phyloP scores from a whole-genome alignment of 2,113 vertebrate species.

The Eurypyga helias region DNA sequence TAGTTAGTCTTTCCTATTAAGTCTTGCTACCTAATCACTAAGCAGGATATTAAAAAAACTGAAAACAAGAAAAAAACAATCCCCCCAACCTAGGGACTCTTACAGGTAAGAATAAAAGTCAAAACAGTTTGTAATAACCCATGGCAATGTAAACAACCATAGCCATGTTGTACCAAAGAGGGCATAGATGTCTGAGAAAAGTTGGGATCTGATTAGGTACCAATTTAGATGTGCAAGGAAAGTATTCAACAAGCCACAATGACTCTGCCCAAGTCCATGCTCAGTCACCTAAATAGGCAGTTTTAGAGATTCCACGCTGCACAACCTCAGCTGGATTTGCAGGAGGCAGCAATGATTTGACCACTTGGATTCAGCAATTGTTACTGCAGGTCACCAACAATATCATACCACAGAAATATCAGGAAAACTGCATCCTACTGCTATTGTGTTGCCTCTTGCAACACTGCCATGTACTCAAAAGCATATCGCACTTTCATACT shows the following conservation, averaged over 20 bases:
- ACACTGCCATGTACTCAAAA: neutral
- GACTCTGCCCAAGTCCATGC: neutral
- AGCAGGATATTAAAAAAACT: neutral
- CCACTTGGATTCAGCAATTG: neutral
- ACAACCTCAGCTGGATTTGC: neutral
- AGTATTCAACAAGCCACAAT: neutral
- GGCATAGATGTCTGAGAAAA: neutral
- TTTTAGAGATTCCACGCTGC: neutral
- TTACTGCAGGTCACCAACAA: neutral
- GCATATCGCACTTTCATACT: neutral
- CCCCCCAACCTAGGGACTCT: neutral
- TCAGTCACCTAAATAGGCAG: neutral
- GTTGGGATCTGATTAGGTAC: neutral
- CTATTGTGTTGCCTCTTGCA: neutral
- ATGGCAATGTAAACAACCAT: neutral
- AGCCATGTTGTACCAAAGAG: neutral
- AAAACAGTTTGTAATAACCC: neutral
- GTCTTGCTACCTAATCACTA: neutral
- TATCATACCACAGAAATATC: neutral
- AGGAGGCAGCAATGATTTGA: neutral
- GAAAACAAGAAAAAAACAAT: neutral
- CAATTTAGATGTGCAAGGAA: neutral
- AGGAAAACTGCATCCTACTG: neutral
- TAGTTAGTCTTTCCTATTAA: neutral
- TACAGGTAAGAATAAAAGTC: neutral